phyloP scores from a whole-genome alignment of 1,140 invertebrate species.

The Thaumatotibia leucotreta region DNA sequence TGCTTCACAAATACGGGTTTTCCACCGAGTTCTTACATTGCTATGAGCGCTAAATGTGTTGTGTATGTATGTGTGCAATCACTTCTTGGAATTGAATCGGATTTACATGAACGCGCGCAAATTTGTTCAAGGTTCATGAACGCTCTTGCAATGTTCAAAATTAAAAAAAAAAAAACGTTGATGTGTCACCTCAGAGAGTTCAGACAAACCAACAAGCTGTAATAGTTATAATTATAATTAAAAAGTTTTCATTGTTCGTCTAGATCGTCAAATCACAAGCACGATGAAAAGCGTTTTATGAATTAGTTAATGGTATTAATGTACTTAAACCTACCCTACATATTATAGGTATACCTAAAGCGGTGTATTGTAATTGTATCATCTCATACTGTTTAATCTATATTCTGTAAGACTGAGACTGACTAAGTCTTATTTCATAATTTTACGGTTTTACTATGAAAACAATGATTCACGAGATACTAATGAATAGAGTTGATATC shows the following conservation, averaged over 20 bases:
- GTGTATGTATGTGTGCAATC: not conserved
- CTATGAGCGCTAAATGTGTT: not conserved
- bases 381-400: too few relatives aligned
- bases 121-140: not conserved
- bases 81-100: not conserved
- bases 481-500: not conserved
- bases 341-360: too few relatives aligned
- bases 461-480: slow-evolving; percentile 1
- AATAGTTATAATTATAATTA: too few relatives aligned
- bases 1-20: not conserved
- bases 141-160: not conserved
- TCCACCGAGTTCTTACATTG: not conserved
- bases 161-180: too few relatives aligned
- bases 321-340: too few relatives aligned
- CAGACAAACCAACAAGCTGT: too few relatives aligned
- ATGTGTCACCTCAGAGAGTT: too few relatives aligned
- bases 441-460: not conserved
- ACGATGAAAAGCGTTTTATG: too few relatives aligned
- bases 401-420: not conserved
- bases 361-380: too few relatives aligned
- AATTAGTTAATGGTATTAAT: too few relatives aligned
- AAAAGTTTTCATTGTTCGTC: too few relatives aligned
- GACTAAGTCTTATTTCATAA: not conserved
- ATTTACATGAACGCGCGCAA: not conserved
- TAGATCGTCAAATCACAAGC: too few relatives aligned